Evolutionary conservation across 2,113 vertebrate species (phyloP).

Genomic region (Monopterus albus): DNA sequence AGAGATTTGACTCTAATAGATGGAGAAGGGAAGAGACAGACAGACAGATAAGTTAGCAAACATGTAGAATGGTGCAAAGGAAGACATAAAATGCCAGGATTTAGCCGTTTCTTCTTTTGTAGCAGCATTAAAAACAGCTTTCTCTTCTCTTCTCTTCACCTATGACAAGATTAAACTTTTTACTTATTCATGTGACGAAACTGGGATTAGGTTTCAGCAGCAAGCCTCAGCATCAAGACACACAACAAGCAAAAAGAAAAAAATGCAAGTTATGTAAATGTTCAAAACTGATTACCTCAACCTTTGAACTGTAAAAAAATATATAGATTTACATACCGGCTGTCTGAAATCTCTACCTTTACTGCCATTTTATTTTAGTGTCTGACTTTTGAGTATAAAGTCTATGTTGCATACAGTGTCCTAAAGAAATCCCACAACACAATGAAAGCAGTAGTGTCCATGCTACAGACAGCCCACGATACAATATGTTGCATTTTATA

Average conservation of each 20-base stretch:
- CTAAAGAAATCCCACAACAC: background rate
- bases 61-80: constrained; percentile 52
- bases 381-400: no score
- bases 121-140: background rate
- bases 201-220: no score
- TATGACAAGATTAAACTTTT: no score
- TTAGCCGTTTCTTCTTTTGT: constrained; percentile 23
- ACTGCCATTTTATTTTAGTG: no score
- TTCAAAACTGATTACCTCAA: constrained; percentile 2
- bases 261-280: constrained; percentile 25
- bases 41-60: constrained; percentile 63
- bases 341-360: no score
- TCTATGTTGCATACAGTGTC: no score
- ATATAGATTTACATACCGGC: no score
- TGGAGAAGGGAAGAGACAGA: constrained; percentile 65
- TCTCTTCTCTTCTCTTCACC: background rate
- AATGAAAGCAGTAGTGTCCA: background rate
- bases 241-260: background rate
- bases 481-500: background rate
- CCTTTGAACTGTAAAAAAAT: no score
- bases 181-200: background rate
- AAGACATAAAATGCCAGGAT: constrained; percentile 40
- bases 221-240: background rate
- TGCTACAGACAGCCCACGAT: background rate
- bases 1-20: constrained; percentile 83